Percentiles rank a stretch among this genome's conserved stretches.
Evolutionary conservation across 1,140 invertebrate genomes (phyloP).

Genomic region (Drosophila parabipectinata): DNA sequence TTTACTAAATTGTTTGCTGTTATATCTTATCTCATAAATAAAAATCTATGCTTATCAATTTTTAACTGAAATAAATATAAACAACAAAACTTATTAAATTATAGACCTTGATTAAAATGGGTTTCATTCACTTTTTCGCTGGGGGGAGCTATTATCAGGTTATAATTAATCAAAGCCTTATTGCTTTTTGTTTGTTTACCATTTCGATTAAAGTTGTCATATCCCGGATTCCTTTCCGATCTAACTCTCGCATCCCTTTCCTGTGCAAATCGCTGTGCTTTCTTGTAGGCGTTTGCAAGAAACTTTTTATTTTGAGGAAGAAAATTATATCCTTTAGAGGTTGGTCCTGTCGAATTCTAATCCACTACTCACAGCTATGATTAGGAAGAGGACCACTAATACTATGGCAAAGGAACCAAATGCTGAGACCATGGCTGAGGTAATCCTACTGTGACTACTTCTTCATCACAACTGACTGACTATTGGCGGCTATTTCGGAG

Average conservation of each 20-base stretch:
- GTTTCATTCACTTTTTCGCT: neutral
- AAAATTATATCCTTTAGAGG: neutral
- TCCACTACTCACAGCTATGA: constrained; percentile 30
- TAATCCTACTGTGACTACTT: constrained; percentile 4
- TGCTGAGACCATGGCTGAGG: constrained; percentile 15
- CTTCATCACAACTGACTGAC: constrained; percentile 34
- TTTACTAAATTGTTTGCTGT: neutral
- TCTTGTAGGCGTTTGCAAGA: constrained; percentile 21
- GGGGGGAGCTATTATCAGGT: neutral
- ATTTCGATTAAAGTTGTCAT: constrained; percentile 2
- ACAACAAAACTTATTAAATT: neutral
- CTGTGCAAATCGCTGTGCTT: constrained; percentile 4
- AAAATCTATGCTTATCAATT: no score
- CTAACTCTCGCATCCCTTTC: neutral
- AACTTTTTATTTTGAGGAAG: constrained; percentile 20
- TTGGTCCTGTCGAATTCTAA: neutral
- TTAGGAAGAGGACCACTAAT: constrained; percentile 20
- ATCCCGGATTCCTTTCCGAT: neutral
- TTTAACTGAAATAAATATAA: no score
- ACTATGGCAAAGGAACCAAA: constrained; percentile 13
- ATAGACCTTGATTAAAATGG: neutral
- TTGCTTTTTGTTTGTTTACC: constrained; percentile 11
- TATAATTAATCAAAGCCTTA: neutral
- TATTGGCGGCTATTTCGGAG: constrained; percentile 22
- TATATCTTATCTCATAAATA: neutral